Conservation (phyloP, 2,113 vertebrate genomes). For the Stegostoma tigrinum region DNA sequence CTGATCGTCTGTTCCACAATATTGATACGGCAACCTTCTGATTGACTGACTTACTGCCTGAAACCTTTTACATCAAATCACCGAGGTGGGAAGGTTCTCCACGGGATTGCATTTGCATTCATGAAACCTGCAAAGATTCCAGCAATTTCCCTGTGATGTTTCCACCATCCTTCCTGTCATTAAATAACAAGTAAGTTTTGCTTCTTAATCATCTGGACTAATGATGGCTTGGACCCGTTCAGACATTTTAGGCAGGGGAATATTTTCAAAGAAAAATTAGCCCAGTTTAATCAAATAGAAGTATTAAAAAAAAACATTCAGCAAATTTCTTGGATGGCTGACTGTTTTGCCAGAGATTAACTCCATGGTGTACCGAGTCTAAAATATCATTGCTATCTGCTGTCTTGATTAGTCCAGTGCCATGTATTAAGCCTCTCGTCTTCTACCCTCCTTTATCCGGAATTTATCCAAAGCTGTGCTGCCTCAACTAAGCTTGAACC, state of each 20-base stretch:
- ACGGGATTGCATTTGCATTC: neutral
- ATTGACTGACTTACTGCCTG: neutral
- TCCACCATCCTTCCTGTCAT: neutral
- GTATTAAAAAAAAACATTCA: neutral
- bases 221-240: neutral
- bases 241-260: neutral
- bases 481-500: too few relatives aligned
- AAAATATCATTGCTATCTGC: neutral
- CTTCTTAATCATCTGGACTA: conserved; percentile 21
- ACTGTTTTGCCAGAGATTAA: conserved; percentile 15
- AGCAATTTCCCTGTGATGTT: neutral
- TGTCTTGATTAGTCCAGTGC: neutral
- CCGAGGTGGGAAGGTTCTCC: neutral
- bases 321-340: neutral
- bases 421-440: neutral
- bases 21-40: neutral
- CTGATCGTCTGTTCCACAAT: neutral
- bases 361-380: neutral
- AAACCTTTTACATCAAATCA: too few relatives aligned
- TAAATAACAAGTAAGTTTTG: conserved; percentile 6
- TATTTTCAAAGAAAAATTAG: neutral
- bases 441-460: neutral
- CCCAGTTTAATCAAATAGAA: neutral
- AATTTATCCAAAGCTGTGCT: neutral
- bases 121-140: neutral